Percentiles rank a stretch among this genome's conserved stretches.
Conservation (phyloP, 2,888 invertebrate species). For the Limnephilus marmoratus region DNA sequence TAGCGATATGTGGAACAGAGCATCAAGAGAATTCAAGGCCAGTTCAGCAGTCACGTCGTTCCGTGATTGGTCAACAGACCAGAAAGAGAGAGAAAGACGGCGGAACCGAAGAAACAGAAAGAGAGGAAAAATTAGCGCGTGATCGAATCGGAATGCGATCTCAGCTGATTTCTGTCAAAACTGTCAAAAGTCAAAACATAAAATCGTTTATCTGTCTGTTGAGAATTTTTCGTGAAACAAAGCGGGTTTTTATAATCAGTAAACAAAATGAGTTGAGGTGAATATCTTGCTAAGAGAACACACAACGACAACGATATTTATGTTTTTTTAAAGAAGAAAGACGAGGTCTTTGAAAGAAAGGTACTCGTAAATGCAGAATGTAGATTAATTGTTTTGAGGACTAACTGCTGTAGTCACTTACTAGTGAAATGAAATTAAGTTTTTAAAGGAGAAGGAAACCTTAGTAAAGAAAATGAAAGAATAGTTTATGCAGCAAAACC, state of each 20-base stretch:
- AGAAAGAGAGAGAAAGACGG: not conserved
- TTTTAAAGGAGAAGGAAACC: too few relatives aligned
- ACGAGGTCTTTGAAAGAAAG: not conserved
- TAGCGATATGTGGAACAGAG: slow-evolving; percentile 34
- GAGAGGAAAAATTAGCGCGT: slow-evolving; percentile 10
- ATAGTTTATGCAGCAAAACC: too few relatives aligned
- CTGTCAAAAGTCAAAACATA: slow-evolving; percentile 4
- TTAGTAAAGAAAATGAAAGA: too few relatives aligned
- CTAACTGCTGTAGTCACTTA: too few relatives aligned
- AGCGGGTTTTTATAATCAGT: not conserved
- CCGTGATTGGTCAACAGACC: not conserved
- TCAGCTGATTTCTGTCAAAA: slow-evolving; percentile 42
- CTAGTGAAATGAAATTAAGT: too few relatives aligned
- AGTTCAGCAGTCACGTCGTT: not conserved
- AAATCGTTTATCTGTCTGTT: not conserved
- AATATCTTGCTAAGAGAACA: not conserved
- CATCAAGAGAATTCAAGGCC: not conserved
- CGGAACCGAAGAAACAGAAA: not conserved
- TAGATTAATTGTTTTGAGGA: too few relatives aligned
- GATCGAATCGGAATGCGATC: slow-evolving; percentile 42
- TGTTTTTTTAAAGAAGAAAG: not conserved
- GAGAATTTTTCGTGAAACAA: not conserved
- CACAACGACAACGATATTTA: not conserved
- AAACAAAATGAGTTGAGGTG: not conserved
- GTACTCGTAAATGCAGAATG: not conserved